Percentiles rank a stretch among this genome's conserved stretches.
These are phyloP conservation scores for Rallus crepitans DNA, from an alignment of 2,797 vertebrate genomes.

Conservation along the genomic window DNA sequence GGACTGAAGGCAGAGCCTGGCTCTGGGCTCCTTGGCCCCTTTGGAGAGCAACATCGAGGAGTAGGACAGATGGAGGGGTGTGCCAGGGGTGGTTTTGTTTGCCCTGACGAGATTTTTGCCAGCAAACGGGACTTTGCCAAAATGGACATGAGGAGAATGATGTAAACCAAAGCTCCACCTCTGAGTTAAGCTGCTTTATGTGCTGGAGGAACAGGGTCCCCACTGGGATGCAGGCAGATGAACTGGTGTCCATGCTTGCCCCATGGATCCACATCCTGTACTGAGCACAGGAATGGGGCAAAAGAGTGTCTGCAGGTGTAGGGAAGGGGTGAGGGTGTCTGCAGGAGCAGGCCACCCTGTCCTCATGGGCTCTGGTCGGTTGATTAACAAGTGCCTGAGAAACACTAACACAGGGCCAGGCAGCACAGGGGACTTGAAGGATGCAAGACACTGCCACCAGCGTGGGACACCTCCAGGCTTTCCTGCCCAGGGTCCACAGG, in stretches of 20 bases:
- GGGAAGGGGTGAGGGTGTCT: neutral
- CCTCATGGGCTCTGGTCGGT: accelerated
- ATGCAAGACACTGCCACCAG: neutral
- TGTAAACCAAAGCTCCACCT: conserved; percentile 27
- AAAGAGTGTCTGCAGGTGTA: neutral
- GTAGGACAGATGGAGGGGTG: neutral
- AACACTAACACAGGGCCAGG: neutral
- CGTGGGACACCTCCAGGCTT: neutral
- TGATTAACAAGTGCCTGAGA: neutral
- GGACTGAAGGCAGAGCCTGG: neutral
- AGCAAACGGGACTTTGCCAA: neutral
- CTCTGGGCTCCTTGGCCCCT: neutral
- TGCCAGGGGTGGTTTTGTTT: neutral
- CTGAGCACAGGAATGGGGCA: neutral
- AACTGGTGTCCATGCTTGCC: neutral
- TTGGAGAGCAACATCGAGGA: neutral
- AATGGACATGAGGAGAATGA: neutral
- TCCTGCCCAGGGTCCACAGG: neutral
- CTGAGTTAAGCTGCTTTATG: conserved; percentile 28
- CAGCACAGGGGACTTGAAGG: accelerated
- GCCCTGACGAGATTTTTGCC: neutral
- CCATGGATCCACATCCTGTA: neutral
- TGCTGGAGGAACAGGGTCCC: neutral
- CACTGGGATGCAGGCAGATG: neutral
- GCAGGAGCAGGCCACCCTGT: neutral